phyloP scores from a whole-genome alignment of 2,113 vertebrate genomes.

The Syngnathus floridae region DNA sequence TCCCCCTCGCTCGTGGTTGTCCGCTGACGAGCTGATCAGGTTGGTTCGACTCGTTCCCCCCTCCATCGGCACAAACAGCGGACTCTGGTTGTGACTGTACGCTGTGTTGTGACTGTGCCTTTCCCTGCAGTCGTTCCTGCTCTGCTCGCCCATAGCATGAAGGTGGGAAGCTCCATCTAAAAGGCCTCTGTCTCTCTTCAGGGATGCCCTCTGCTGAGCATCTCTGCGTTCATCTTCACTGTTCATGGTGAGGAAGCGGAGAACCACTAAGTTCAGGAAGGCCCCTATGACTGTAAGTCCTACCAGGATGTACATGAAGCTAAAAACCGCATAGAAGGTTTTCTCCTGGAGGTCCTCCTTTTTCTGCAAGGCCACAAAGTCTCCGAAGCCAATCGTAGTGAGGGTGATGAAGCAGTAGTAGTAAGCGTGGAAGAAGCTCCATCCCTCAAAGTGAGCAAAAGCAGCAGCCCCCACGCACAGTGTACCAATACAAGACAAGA shows the following conservation, averaged over 20 bases:
- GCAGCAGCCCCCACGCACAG: slow-evolving; percentile 85
- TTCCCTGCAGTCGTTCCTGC: slow-evolving; percentile 23
- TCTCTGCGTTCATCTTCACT: slow-evolving; percentile 78
- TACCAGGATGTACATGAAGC: slow-evolving; percentile 96
- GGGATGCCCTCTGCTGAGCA: slow-evolving; percentile 75
- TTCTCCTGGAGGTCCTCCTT: slow-evolving; percentile 92
- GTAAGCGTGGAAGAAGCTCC: slow-evolving; percentile 96
- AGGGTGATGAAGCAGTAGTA: slow-evolving; percentile 98
- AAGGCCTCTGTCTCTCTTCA: slow-evolving; percentile 69
- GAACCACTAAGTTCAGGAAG: slow-evolving; percentile 92
- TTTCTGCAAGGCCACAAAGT: slow-evolving; percentile 95
- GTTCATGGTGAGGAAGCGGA: slow-evolving; percentile 93
- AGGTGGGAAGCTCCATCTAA: slow-evolving; percentile 58
- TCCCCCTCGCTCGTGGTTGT: slow-evolving; percentile 55
- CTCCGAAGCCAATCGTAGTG: slow-evolving; percentile 95
- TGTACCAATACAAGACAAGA: slow-evolving; percentile 87
- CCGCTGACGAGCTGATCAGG: slow-evolving; percentile 75
- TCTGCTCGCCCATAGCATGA: slow-evolving; percentile 28
- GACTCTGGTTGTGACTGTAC: slow-evolving; percentile 68
- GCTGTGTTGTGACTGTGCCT: slow-evolving; percentile 39
- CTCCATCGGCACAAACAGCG: slow-evolving; percentile 76
- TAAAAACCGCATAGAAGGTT: slow-evolving; percentile 90
- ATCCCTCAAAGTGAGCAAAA: slow-evolving; percentile 92
- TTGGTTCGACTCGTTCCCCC: slow-evolving; percentile 85
- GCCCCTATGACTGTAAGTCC: slow-evolving; percentile 92